These are phyloP conservation scores for Blastobasis adustella DNA, from an alignment of 2,888 invertebrate species.

Conservation along the genomic window DNA sequence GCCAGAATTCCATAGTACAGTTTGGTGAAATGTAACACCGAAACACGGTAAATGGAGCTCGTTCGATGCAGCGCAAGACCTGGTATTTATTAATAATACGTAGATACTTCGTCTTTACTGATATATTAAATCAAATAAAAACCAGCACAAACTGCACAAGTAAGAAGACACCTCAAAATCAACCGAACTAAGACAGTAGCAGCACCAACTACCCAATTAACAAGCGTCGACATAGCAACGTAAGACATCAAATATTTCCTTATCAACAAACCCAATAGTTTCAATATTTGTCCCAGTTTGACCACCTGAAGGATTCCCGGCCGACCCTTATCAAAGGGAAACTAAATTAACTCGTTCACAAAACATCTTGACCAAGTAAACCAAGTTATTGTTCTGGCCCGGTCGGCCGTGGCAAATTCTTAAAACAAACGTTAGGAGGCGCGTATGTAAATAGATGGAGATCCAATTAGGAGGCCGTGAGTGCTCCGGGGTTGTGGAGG, in stretches of 20 bases:
- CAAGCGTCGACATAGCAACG: neutral
- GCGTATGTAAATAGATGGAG: constrained; percentile 47
- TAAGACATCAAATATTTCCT: constrained; percentile 15
- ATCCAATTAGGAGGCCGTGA: constrained; percentile 33
- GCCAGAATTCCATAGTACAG: too few species aligned
- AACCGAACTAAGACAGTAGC: too few species aligned
- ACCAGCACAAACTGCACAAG: too few species aligned
- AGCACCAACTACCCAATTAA: too few species aligned
- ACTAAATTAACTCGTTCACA: constrained; percentile 65
- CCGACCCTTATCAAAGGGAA: constrained; percentile 66
- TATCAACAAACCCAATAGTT: constrained; percentile 30
- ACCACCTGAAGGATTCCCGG: constrained; percentile 47
- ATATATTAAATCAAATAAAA: too few species aligned
- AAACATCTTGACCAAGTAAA: constrained; percentile 72
- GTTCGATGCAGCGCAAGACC: too few species aligned
- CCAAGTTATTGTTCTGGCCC: constrained; percentile 48
- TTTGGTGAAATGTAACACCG: too few species aligned
- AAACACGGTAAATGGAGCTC: too few species aligned
- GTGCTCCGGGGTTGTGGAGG: too few species aligned
- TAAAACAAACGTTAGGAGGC: constrained; percentile 57
- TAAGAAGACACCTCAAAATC: too few species aligned
- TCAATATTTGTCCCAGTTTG: constrained; percentile 54
- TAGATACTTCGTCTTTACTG: too few species aligned
- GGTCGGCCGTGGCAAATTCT: constrained; percentile 46
- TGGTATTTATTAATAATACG: too few species aligned